phyloP scores from a whole-genome alignment of 2,888 invertebrate species.

The Ichneumoninae sp. region DNA sequence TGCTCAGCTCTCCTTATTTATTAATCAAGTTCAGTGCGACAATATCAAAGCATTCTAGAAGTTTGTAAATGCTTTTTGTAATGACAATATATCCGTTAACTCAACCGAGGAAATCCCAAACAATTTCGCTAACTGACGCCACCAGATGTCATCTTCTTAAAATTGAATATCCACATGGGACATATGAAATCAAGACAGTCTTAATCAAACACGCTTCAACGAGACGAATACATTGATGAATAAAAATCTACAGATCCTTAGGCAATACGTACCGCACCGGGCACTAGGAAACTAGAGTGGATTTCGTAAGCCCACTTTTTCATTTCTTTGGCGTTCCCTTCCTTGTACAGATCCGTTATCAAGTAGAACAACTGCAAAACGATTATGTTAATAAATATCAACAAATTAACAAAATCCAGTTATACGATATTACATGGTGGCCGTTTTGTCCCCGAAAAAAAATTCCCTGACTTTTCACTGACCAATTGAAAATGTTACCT shows the following conservation, averaged over 20 bases:
- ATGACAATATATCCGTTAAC: no score
- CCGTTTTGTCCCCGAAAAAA: no score
- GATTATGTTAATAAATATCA: slow-evolving; percentile 39
- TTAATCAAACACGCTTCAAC: neutral
- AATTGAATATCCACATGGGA: neutral
- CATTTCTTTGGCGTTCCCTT: slow-evolving; percentile 94
- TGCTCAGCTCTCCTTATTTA: no score
- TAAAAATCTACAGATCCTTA: neutral
- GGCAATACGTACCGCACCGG: slow-evolving; percentile 90
- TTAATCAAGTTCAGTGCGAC: no score
- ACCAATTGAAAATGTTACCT: no score
- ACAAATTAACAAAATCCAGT: neutral
- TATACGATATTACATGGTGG: neutral
- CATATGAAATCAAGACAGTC: neutral
- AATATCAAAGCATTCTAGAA: no score
- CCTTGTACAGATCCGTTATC: slow-evolving; percentile 95
- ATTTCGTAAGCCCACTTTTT: slow-evolving; percentile 99
- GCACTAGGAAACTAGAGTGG: slow-evolving; percentile 97
- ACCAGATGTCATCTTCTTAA: no score
- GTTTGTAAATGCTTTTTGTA: no score
- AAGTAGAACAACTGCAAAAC: slow-evolving; percentile 91
- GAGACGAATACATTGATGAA: slow-evolving; percentile 16
- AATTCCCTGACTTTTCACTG: no score
- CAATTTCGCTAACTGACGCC: no score
- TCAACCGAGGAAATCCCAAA: no score